Percentiles rank a stretch among this genome's conserved stretches.
Conservation (phyloP, 1,140 invertebrate species). For the Drosophila littoralis region DNA sequence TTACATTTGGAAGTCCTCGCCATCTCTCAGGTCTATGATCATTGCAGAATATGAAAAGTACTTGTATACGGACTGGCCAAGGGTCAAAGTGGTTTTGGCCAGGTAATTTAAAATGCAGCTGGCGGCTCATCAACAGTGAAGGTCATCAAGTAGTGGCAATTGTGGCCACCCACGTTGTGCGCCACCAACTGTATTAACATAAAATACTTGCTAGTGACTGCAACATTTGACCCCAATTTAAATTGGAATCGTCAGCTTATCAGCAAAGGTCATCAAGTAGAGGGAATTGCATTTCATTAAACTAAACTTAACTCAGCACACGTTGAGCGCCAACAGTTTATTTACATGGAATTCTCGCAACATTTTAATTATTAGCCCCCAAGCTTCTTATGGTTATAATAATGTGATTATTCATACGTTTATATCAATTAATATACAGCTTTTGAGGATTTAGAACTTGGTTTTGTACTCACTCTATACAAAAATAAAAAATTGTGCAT, state of each 20-base stretch:
- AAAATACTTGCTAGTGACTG: not conserved
- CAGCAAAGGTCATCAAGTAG: not conserved
- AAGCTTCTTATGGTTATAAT: not conserved
- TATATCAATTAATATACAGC: not conserved
- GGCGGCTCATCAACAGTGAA: not conserved
- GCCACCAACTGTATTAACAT: not conserved
- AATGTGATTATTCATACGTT: not conserved
- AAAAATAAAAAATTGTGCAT: slow-evolving; percentile 40
- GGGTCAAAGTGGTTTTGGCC: not conserved
- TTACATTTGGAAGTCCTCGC: slow-evolving; percentile 28
- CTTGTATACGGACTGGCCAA: not conserved
- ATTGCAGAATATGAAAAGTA: slow-evolving; percentile 6
- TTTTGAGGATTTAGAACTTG: not conserved
- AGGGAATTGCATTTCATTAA: not conserved
- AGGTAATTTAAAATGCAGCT: slow-evolving; percentile 25
- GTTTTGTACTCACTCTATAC: slow-evolving; percentile 18
- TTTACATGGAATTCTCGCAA: not conserved
- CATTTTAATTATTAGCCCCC: not conserved
- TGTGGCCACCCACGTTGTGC: not conserved
- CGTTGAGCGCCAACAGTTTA: not conserved
- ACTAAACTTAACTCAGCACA: not conserved
- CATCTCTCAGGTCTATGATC: slow-evolving; percentile 17
- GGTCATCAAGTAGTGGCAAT: not conserved
- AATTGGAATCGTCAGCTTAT: not conserved
- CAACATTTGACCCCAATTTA: not conserved